A percentile compares a stretch with the other conserved stretches of the same genome.
phyloP scores from a whole-genome alignment of 2,888 invertebrate genomes.

The Helleia helle region DNA sequence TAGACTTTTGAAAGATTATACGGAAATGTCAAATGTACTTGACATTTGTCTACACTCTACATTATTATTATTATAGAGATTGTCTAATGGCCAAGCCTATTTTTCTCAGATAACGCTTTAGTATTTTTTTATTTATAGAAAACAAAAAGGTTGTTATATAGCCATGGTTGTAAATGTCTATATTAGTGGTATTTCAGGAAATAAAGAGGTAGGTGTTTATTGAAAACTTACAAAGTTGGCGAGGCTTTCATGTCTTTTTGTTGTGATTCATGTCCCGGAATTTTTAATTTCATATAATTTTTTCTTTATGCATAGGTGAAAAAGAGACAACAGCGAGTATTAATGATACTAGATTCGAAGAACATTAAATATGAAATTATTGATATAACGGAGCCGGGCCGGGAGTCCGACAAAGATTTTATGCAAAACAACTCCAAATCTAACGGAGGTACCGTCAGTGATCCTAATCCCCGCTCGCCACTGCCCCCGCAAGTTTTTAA shows the following conservation, averaged over 20 bases:
- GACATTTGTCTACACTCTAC: slow-evolving; percentile 16
- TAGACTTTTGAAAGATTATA: background rate
- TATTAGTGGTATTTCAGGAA: slow-evolving; percentile 93
- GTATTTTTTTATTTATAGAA: slow-evolving; percentile 40
- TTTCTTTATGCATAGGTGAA: slow-evolving; percentile 84
- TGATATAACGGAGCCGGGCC: slow-evolving; percentile 96
- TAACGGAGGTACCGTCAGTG: slow-evolving; percentile 81
- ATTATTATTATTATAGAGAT: slow-evolving; percentile 50
- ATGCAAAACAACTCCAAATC: slow-evolving; percentile 92
- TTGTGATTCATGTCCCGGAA: slow-evolving; percentile 53
- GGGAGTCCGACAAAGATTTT: slow-evolving; percentile 89
- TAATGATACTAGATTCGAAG: slow-evolving; percentile 95
- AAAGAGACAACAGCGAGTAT: slow-evolving; percentile 94
- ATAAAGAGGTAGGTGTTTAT: slow-evolving; percentile 87
- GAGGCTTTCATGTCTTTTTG: slow-evolving; percentile 47
- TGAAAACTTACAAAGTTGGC: slow-evolving; percentile 52
- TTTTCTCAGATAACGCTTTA: slow-evolving; percentile 47
- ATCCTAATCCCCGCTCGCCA: slow-evolving; percentile 83
- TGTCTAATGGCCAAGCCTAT: slow-evolving; percentile 69
- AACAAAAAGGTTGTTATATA: slow-evolving; percentile 30
- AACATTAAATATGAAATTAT: slow-evolving; percentile 90
- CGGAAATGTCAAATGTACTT: slow-evolving; percentile 8
- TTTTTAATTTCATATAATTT: slow-evolving; percentile 29
- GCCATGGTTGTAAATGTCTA: slow-evolving; percentile 93
- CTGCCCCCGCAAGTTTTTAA: slow-evolving; percentile 96